phyloP scores from a whole-genome alignment of 2,113 vertebrate species.

The Pardalotus punctatus region DNA sequence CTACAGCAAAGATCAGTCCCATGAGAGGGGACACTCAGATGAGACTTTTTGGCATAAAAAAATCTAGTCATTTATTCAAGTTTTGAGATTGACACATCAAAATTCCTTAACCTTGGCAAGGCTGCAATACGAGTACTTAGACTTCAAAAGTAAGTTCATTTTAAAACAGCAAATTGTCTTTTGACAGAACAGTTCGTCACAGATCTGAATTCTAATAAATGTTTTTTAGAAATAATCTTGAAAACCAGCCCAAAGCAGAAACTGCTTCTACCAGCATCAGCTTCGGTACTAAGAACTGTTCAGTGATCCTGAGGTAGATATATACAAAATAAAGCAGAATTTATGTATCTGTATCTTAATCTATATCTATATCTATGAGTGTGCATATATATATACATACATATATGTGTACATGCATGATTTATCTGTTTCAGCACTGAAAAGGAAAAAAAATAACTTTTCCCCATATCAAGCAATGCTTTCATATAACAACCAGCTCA shows the following conservation, averaged over 20 bases:
- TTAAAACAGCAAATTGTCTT: not conserved
- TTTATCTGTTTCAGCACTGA: not conserved
- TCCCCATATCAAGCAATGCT: not conserved
- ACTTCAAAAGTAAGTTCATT: not conserved
- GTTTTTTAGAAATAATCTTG: not conserved
- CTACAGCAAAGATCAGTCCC: not conserved
- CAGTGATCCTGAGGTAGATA: not conserved
- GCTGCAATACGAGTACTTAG: not conserved
- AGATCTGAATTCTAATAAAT: not conserved
- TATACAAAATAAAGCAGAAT: not conserved
- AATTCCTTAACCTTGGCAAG: not conserved
- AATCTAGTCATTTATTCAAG: not conserved
- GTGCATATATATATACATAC: not conserved
- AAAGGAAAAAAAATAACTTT: not conserved
- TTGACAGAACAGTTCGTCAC: not conserved
- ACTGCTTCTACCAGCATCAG: not conserved
- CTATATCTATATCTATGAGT: too few species aligned
- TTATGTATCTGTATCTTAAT: too few species aligned
- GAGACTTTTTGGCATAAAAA: not conserved
- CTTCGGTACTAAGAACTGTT: not conserved
- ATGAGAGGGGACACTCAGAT: not conserved
- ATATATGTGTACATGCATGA: fast-evolving
- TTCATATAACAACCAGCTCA: not conserved
- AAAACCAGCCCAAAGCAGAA: not conserved
- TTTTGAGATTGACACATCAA: not conserved